Percentiles rank a stretch among this genome's conserved stretches.
Conservation (phyloP, 2,113 vertebrate species). For the Argyrosomus japonicus region DNA sequence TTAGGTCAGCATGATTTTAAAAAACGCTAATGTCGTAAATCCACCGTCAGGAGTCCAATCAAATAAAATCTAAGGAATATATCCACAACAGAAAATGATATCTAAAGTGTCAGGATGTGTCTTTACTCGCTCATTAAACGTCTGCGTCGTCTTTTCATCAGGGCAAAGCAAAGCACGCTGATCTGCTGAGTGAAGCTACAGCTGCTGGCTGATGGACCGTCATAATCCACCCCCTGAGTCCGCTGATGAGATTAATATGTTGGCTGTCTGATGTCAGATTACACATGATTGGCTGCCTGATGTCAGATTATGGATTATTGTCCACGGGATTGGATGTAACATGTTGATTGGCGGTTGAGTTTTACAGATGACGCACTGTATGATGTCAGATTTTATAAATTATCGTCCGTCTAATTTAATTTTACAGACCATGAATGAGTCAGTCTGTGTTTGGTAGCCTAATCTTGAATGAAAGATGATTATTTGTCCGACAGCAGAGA, state of each 20-base stretch:
- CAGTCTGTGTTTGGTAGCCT: background rate
- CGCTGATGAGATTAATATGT: constrained; percentile 73
- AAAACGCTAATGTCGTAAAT: background rate
- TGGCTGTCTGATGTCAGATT: constrained; percentile 73
- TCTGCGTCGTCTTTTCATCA: background rate
- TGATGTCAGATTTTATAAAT: too few species aligned
- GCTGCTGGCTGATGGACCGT: constrained; percentile 19
- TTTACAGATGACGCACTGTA: constrained; percentile 2
- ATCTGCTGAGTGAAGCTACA: constrained; percentile 20
- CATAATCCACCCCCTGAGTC: constrained; percentile 64
- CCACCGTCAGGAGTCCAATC: background rate
- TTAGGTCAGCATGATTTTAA: background rate
- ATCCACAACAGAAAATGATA: background rate
- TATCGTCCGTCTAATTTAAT: too few species aligned
- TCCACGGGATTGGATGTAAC: constrained; percentile 28
- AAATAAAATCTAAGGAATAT: background rate
- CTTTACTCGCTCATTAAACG: background rate
- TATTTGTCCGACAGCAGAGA: background rate
- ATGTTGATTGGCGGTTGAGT: constrained; percentile 42
- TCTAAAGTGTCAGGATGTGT: background rate
- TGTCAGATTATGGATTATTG: constrained; percentile 64
- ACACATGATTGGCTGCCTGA: constrained; percentile 65
- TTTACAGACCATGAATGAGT: background rate
- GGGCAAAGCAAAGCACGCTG: background rate
- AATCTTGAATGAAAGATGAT: background rate